Evolutionary conservation across 2,113 vertebrate species (phyloP).

Genomic region (Austrofundulus limnaeus): DNA sequence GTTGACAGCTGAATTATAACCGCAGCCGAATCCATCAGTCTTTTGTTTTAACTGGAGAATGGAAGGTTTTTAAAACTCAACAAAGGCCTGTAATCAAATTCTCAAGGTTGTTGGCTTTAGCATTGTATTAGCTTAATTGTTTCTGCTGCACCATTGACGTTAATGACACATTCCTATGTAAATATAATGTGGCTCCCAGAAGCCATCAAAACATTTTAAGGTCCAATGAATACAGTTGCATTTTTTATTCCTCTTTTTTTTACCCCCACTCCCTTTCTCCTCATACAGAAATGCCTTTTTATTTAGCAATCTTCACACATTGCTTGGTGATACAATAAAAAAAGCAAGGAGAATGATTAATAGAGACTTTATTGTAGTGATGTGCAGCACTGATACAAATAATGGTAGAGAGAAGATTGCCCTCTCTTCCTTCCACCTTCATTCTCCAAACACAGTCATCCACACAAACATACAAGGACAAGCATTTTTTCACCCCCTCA

Average conservation of each 20-base stretch:
- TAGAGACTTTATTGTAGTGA: constrained; percentile 84
- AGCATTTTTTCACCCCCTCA: neutral
- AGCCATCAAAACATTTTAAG: constrained; percentile 95
- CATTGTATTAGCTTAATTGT: constrained; percentile 98
- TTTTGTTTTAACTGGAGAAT: constrained; percentile 86
- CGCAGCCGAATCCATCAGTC: constrained; percentile 83
- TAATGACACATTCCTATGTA: constrained; percentile 96
- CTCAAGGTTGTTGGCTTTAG: constrained; percentile 94
- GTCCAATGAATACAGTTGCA: constrained; percentile 93
- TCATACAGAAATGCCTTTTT: constrained; percentile 92
- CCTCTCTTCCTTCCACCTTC: constrained; percentile 36
- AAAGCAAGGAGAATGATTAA: constrained; percentile 79
- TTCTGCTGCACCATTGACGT: constrained; percentile 95
- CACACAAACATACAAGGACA: constrained; percentile 10
- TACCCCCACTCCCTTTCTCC: constrained; percentile 26
- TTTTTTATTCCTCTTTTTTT: constrained; percentile 78
- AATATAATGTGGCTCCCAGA: constrained; percentile 89
- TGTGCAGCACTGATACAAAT: constrained; percentile 80
- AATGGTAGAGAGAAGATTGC: constrained; percentile 67
- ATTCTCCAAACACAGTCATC: constrained; percentile 19
- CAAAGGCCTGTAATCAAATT: constrained; percentile 98
- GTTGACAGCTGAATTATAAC: constrained; percentile 88
- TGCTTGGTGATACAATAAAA: constrained; percentile 81
- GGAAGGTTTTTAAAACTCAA: constrained; percentile 89
- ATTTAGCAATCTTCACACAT: constrained; percentile 84